Evolutionary conservation across 2,888 invertebrate species (phyloP).

Genomic region (Leptura quadrifasciata): DNA sequence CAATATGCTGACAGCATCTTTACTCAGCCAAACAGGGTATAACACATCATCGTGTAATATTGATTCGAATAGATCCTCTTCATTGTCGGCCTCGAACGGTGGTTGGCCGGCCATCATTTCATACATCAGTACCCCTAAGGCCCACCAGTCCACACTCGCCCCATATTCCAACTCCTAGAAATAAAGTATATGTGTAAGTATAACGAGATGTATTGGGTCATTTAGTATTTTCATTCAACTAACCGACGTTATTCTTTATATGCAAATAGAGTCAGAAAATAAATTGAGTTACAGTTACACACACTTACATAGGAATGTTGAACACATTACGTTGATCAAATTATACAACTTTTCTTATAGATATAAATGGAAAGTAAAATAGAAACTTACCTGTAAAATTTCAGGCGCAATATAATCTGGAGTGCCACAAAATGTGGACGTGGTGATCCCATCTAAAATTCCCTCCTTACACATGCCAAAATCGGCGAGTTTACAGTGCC

Average conservation of each 20-base stretch:
- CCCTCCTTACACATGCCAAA: conserved; percentile 97
- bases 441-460: conserved; percentile 89
- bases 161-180: conserved; percentile 81
- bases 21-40: conserved; percentile 97
- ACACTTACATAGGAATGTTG: too few relatives aligned
- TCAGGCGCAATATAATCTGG: conserved; percentile 99
- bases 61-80: conserved; percentile 98
- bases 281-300: too few relatives aligned
- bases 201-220: neutral
- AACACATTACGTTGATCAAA: too few relatives aligned
- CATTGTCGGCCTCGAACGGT: conserved; percentile 99
- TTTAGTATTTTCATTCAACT: too few relatives aligned
- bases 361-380: too few relatives aligned
- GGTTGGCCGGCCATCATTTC: conserved; percentile 99
- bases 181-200: conserved; percentile 24
- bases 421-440: conserved; percentile 99
- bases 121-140: conserved; percentile 97
- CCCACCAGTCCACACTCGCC: conserved; percentile 96
- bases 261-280: too few relatives aligned
- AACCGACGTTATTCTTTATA: too few relatives aligned
- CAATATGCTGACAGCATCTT: conserved; percentile 92
- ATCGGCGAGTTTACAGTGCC: conserved; percentile 95
- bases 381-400: conserved; percentile 67
- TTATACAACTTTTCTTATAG: too few relatives aligned
- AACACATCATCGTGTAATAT: conserved; percentile 98